A percentile compares a stretch with the other conserved stretches of the same genome.
Evolutionary conservation across 2,888 invertebrate genomes (phyloP).

Genomic region (Hypselothyrea guttata): DNA sequence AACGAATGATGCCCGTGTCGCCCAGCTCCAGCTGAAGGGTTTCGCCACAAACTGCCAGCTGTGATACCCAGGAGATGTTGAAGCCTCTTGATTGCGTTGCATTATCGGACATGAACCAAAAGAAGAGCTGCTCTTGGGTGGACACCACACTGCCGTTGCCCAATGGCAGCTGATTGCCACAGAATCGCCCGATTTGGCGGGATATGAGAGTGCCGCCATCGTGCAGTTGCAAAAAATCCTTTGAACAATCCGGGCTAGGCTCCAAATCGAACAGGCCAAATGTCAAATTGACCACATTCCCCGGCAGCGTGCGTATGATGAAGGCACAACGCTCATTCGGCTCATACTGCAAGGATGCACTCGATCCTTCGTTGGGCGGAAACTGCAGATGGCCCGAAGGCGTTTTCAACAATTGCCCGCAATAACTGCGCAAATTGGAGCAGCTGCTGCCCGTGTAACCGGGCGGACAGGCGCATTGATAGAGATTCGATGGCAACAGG

Average conservation of each 20-base stretch:
- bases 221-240: slow-evolving; percentile 91
- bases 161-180: slow-evolving; percentile 87
- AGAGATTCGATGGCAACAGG: slow-evolving; percentile 56
- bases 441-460: slow-evolving; percentile 88
- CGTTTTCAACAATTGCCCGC: slow-evolving; percentile 84
- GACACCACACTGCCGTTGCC: slow-evolving; percentile 87
- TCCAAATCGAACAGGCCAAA: slow-evolving; percentile 89
- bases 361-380: slow-evolving; percentile 83
- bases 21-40: slow-evolving; percentile 81
- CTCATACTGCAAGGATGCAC: slow-evolving; percentile 81
- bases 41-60: slow-evolving; percentile 88
- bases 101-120: slow-evolving; percentile 91
- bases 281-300: slow-evolving; percentile 89
- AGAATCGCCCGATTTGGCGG: slow-evolving; percentile 89
- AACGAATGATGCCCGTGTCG: slow-evolving; percentile 88
- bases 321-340: slow-evolving; percentile 90
- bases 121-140: slow-evolving; percentile 88
- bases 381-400: slow-evolving; percentile 86
- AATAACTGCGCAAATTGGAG: slow-evolving; percentile 84
- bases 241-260: slow-evolving; percentile 84
- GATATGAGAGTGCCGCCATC: slow-evolving; percentile 90
- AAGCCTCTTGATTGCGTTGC: slow-evolving; percentile 86
- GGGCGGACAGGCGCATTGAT: slow-evolving; percentile 86
- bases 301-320: slow-evolving; percentile 86
- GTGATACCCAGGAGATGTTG: slow-evolving; percentile 89